Evolutionary conservation across 2,888 invertebrate species (phyloP), one percentile per base, ranked within the genome.

Genomic region (Scelioninae gen. 1): DNA sequence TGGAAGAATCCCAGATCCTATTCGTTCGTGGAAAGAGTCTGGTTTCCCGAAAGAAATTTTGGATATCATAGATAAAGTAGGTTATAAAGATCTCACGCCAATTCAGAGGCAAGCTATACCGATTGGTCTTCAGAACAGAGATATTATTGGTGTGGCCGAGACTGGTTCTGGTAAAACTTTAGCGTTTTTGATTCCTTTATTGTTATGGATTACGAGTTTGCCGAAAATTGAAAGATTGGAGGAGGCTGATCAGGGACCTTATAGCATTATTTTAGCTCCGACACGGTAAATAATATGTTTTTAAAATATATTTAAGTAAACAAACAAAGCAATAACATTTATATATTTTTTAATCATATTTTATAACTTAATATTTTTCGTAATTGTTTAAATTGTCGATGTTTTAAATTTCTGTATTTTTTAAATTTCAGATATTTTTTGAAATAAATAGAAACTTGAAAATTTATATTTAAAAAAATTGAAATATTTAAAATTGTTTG

Each of bases 61-160:
- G 92, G 98, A 98, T 66, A 98, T 99, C 79, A 98, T 99, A 85
- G 96, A 96, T 84, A 95, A 96, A 93, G 97, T 99, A 84, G 99
- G 99, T 1, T 99, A 99, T 90, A 98, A 97, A 93, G 99, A 99
- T 89, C 98, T 99, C 0, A 99, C 99, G 0, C 99, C 99, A 3
- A 99, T 99, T 93, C 99, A 99, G 93, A 94, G 99, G 81, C 99
- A 99, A 93, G 99, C 99, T 71, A 99, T 99, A 91, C 99, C 99
- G 0, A 99, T 99, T 92, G 99, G 99, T 43, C 93, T 97, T 89
- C 96, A 97, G 92, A 98, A 98, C 92, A 94, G 97, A 62, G 97
- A 99, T 91, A 99, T 99, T 87, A 99, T 99, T 90, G 99, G 99
- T 92, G 99, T 99, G 13, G 99, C 99, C 51, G 99, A 99, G 93